phyloP scores from a whole-genome alignment of 2,113 vertebrate genomes.

The Microcebus tavaratra region DNA sequence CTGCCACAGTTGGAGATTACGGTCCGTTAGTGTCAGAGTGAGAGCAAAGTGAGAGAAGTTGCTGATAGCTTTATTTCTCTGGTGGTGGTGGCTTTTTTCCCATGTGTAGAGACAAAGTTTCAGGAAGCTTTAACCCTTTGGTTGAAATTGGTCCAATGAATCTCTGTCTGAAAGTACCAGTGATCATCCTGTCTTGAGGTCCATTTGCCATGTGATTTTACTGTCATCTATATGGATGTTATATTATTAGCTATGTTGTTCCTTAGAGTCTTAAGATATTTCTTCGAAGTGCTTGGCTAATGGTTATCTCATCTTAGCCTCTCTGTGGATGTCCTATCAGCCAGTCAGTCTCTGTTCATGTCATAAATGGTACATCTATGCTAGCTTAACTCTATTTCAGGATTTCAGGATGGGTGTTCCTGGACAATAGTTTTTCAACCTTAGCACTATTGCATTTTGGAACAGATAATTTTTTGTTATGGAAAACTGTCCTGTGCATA shows the following conservation, averaged over 20 bases:
- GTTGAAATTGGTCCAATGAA: neutral
- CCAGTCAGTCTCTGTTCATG: neutral
- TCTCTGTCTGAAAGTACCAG: neutral
- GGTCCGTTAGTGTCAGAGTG: neutral
- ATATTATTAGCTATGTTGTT: neutral
- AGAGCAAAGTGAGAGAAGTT: neutral
- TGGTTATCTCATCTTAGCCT: neutral
- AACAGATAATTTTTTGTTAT: neutral
- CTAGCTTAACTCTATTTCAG: neutral
- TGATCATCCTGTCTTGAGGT: neutral
- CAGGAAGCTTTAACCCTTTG: neutral
- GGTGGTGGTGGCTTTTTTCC: neutral
- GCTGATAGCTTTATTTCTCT: neutral
- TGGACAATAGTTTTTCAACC: neutral
- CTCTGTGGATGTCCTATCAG: neutral
- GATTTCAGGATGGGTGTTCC: neutral
- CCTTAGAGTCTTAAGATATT: neutral
- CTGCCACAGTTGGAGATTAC: neutral
- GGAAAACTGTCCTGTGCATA: neutral
- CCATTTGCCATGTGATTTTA: neutral
- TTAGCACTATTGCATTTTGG: neutral
- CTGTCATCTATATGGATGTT: neutral
- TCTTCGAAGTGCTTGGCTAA: neutral
- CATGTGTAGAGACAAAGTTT: neutral
- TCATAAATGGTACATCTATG: neutral